Evolutionary conservation across 2,797 vertebrate genomes (phyloP), one percentile per base, ranked within the genome.

Genomic region (Propithecus perrieri): DNA sequence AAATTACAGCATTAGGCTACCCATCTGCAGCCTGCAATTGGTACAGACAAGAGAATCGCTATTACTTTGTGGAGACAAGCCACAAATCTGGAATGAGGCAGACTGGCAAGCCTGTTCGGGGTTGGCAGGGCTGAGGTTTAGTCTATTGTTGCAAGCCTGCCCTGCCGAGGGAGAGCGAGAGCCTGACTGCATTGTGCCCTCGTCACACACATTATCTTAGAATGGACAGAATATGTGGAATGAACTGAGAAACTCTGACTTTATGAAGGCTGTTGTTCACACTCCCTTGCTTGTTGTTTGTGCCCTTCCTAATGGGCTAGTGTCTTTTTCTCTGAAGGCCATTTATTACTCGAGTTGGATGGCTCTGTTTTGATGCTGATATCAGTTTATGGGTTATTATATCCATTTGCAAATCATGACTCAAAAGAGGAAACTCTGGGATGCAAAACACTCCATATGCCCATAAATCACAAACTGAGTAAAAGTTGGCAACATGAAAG

Each of bases 321-420:
- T 96, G 91, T 87, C 24, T 96, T 90, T 95, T 61, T 65, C 67
- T 94, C 72, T 63, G 81, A 95, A 94, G 83, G 78, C 75, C 89
- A 88, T 95, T 91, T 95, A 89, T 90, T 96, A 89, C 65, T 91
- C 10, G 6, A 91, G 74, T 95, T 98, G 95, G 96, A 97, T 80
- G 63, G 75, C 55, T 97, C 72, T 97, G 65, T 96, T 97, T 96
- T 89, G 93, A 93, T 97, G 97, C 97, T 94, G 96, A 94, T 97
- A 96, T 94, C 97, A 97, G 96, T 96, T 97, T 97, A 97, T 97
- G 97, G 94, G 80, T 96, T 97, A 96, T 98, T 98, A 96, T 97
- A 96, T 95, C 95, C 94, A 96, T 96, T 98, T 97, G 92, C 92
- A 97, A 98, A 97, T 98, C 92, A 95, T 94, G 92, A 96, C 88